These are phyloP conservation scores for Takifugu ocellatus DNA, from an alignment of 2,797 vertebrate species.

Conservation along the genomic window DNA sequence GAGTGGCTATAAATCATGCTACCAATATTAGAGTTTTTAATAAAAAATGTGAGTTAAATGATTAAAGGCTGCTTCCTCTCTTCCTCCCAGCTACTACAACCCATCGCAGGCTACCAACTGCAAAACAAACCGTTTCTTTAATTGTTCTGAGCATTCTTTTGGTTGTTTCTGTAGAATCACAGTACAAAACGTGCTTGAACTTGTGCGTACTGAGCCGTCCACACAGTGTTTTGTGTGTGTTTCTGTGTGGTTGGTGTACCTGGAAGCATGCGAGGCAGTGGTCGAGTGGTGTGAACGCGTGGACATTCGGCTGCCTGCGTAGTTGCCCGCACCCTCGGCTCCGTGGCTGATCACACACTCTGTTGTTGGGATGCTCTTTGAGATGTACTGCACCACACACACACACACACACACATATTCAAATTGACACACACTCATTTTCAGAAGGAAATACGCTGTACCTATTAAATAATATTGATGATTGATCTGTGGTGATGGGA, in stretches of 20 bases:
- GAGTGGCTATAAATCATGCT: too few species aligned
- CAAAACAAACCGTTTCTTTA: too few species aligned
- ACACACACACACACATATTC: slow-evolving; percentile 43
- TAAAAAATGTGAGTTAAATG: too few species aligned
- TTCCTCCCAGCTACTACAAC: too few species aligned
- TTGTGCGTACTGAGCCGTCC: background rate
- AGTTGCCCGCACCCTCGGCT: slow-evolving; percentile 88
- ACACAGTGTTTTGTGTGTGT: background rate
- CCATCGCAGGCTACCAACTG: too few species aligned
- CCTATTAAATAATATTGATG: background rate
- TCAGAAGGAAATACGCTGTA: background rate
- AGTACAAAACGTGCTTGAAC: background rate
- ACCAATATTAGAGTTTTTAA: too few species aligned
- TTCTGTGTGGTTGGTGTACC: slow-evolving; percentile 60
- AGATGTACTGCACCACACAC: slow-evolving; percentile 79
- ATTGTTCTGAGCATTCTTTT: too few species aligned
- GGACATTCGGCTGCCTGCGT: slow-evolving; percentile 91
- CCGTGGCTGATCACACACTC: slow-evolving; percentile 92
- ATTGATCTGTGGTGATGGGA: background rate
- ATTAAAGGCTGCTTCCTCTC: too few species aligned
- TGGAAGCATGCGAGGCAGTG: slow-evolving; percentile 92
- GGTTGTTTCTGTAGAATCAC: too few species aligned
- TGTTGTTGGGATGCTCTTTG: slow-evolving; percentile 88
- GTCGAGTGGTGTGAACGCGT: slow-evolving; percentile 94
- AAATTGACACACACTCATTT: slow-evolving; percentile 29